Evolutionary conservation across 2,797 vertebrate genomes (phyloP).

Genomic region (Siniperca scherzeri): DNA sequence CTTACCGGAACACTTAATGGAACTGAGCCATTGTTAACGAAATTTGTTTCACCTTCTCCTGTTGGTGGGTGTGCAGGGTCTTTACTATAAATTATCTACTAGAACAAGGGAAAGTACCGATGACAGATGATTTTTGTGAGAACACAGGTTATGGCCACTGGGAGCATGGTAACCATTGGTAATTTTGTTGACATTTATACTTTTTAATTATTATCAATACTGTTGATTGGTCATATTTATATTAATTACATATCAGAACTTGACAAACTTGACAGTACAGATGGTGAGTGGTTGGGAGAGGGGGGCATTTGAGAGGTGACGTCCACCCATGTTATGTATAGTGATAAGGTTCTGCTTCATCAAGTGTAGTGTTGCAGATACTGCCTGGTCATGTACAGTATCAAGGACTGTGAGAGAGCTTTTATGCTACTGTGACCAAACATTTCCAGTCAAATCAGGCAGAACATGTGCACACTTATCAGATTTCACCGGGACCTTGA

Average conservation of each 20-base stretch:
- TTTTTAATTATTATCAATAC: neutral
- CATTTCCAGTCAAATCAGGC: constrained; percentile 16
- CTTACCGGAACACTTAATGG: too few relatives aligned
- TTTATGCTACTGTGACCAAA: constrained; percentile 23
- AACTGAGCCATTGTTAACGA: neutral
- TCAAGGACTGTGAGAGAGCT: constrained; percentile 18
- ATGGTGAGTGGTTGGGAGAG: neutral
- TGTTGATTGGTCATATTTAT: neutral
- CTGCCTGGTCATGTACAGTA: neutral
- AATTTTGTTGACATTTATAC: neutral
- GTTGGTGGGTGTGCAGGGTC: too few relatives aligned
- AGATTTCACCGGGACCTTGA: constrained; percentile 4
- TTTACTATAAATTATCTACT: too few relatives aligned
- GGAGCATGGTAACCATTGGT: too few relatives aligned
- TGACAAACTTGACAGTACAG: neutral
- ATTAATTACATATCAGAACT: neutral
- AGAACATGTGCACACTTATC: constrained; percentile 9
- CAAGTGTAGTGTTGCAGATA: neutral
- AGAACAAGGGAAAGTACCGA: too few relatives aligned
- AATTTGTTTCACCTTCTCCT: neutral
- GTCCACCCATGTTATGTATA: neutral
- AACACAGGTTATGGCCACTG: neutral
- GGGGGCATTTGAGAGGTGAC: neutral
- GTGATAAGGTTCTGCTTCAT: neutral
- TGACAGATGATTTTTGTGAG: neutral